These are phyloP conservation scores for Clanis bilineata DNA, from an alignment of 2,888 invertebrate species.

Conservation along the genomic window DNA sequence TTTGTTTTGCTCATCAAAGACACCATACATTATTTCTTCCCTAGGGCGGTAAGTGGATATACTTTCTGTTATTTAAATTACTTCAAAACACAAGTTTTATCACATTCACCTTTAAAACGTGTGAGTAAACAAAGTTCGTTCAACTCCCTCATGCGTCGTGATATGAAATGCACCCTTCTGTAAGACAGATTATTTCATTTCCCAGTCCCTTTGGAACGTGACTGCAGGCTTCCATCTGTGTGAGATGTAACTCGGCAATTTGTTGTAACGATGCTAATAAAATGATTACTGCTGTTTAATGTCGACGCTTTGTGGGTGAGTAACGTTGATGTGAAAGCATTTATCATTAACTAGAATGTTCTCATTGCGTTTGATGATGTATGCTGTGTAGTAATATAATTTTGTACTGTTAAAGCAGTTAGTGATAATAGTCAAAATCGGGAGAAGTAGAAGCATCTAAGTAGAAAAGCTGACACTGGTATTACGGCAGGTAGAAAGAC, in stretches of 20 bases:
- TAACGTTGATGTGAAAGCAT: background rate
- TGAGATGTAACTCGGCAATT: constrained; percentile 60
- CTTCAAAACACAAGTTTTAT: constrained; percentile 7
- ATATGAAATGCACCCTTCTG: constrained; percentile 78
- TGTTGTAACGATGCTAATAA: constrained; percentile 58
- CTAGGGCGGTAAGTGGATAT: background rate
- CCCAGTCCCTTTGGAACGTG: constrained; percentile 75
- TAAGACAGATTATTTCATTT: constrained; percentile 81
- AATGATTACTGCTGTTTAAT: constrained; percentile 40
- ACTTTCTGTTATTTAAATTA: background rate
- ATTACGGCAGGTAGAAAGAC: too few relatives aligned
- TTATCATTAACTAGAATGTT: constrained; percentile 2
- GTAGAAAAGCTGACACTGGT: too few relatives aligned
- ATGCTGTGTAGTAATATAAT: background rate
- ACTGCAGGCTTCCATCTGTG: constrained; percentile 63
- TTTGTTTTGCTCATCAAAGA: background rate
- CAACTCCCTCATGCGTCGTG: constrained; percentile 53
- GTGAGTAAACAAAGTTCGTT: constrained; percentile 49
- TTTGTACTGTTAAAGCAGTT: background rate
- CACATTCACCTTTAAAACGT: background rate
- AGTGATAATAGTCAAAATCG: background rate
- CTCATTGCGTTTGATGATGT: background rate
- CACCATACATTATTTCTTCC: background rate
- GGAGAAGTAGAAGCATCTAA: too few relatives aligned
- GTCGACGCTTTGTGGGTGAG: constrained; percentile 16